Evolutionary conservation across 1,140 invertebrate genomes (phyloP).

Genomic region (Neodiprion virginianus): DNA sequence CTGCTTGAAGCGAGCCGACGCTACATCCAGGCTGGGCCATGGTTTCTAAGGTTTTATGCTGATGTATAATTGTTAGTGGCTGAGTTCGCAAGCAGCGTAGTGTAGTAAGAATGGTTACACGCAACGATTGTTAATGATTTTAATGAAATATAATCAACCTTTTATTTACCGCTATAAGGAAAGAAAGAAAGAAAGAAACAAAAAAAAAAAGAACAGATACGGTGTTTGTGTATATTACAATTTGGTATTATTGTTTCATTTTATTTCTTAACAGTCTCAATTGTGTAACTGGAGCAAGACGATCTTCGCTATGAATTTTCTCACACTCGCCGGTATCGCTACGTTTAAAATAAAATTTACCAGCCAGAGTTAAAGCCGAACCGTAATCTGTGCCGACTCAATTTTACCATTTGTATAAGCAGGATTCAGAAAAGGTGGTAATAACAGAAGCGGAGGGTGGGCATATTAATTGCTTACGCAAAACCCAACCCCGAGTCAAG

Average conservation of each 20-base stretch:
- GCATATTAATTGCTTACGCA: slow-evolving; percentile 12
- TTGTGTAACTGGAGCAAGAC: too few species aligned
- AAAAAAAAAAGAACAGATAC: background rate
- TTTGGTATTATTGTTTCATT: background rate
- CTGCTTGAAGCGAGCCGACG: slow-evolving; percentile 43
- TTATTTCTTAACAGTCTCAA: too few species aligned
- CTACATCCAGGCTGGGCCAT: slow-evolving; percentile 50
- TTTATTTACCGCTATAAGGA: slow-evolving; percentile 1
- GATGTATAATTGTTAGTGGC: slow-evolving; percentile 56
- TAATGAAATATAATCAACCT: background rate
- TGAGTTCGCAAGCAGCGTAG: slow-evolving; percentile 54
- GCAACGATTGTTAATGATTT: background rate
- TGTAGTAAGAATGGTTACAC: slow-evolving; percentile 23
- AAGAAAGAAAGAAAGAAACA: background rate
- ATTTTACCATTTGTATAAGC: slow-evolving; percentile 3
- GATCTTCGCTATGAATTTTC: too few species aligned
- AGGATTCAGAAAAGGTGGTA: background rate
- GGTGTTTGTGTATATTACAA: slow-evolving; percentile 11
- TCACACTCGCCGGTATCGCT: too few species aligned
- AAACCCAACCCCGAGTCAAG: background rate
- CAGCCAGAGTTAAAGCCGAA: slow-evolving; percentile 9
- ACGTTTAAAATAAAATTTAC: too few species aligned
- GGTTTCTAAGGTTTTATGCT: slow-evolving; percentile 57
- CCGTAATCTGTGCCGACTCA: slow-evolving; percentile 12
- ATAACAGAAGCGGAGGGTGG: slow-evolving; percentile 13